Evolutionary conservation across 1,140 invertebrate species (phyloP).

Genomic region (Musca domestica): DNA sequence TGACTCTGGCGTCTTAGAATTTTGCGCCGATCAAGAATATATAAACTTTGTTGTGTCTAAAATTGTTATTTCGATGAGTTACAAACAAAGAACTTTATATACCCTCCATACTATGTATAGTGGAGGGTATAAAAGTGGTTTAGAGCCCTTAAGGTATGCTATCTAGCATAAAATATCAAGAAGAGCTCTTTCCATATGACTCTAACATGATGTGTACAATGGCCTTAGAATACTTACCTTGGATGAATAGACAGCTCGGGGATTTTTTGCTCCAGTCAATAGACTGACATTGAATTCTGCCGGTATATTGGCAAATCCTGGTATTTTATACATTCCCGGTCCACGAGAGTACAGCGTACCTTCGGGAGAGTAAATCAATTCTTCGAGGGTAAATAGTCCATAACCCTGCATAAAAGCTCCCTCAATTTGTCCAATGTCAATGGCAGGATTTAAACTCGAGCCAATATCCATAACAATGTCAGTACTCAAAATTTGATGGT

Average conservation of each 20-base stretch:
- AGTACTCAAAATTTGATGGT: slow-evolving; percentile 76
- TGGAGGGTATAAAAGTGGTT: too few relatives aligned
- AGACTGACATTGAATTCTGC: slow-evolving; percentile 87
- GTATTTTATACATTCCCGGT: slow-evolving; percentile 89
- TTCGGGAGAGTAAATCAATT: slow-evolving; percentile 75
- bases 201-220: neutral
- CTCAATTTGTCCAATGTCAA: slow-evolving; percentile 92
- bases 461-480: slow-evolving; percentile 92
- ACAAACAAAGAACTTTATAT: too few relatives aligned
- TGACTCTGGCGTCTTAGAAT: too few relatives aligned
- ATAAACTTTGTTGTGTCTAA: too few relatives aligned
- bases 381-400: slow-evolving; percentile 84
- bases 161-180: too few relatives aligned
- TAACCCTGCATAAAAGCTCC: slow-evolving; percentile 89
- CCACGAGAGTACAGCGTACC: slow-evolving; percentile 77
- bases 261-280: slow-evolving; percentile 79
- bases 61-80: too few relatives aligned
- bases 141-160: too few relatives aligned
- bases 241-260: slow-evolving; percentile 85
- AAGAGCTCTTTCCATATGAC: too few relatives aligned
- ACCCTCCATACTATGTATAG: too few relatives aligned
- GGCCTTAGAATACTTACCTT: slow-evolving; percentile 62
- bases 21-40: too few relatives aligned
- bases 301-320: slow-evolving; percentile 83
- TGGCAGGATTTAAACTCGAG: slow-evolving; percentile 86